A percentile compares a stretch with the other conserved stretches of the same genome.
Conservation (phyloP, 2,888 invertebrate species). For the Himalopsyche tibetana region DNA sequence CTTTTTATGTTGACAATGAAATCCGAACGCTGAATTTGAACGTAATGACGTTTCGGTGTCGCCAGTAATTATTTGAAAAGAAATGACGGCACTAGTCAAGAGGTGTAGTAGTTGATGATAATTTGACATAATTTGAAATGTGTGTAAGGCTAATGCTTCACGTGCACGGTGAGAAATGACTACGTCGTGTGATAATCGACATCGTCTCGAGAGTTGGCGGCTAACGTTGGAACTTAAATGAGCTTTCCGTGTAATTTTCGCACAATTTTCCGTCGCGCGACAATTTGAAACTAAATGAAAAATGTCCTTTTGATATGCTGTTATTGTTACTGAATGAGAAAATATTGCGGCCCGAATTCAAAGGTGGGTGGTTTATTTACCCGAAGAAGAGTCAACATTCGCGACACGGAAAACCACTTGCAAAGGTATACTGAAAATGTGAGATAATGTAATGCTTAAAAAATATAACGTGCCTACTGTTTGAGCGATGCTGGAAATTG, state of each 20-base stretch:
- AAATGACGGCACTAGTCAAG: neutral
- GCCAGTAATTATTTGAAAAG: neutral
- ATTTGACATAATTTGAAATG: conserved; percentile 36
- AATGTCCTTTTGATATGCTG: conserved; percentile 4
- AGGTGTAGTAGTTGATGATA: neutral
- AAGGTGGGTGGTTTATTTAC: neutral
- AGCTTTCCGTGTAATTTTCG: conserved; percentile 56
- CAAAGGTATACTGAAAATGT: conserved; percentile 14
- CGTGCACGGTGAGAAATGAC: conserved; percentile 20
- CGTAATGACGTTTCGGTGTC: neutral
- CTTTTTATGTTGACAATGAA: neutral
- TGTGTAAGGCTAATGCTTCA: conserved; percentile 35
- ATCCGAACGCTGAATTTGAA: neutral
- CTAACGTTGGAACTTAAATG: conserved; percentile 44
- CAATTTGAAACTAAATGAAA: conserved; percentile 53
- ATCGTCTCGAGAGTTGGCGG: conserved; percentile 2
- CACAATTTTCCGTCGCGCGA: conserved; percentile 52
- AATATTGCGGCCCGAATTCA: neutral
- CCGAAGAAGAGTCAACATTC: conserved; percentile 17
- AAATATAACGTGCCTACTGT: neutral
- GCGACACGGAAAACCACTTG: conserved; percentile 34
- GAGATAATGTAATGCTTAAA: neutral
- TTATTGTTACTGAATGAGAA: conserved; percentile 28
- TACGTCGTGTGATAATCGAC: conserved; percentile 26
- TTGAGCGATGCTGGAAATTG: conserved; percentile 3